Evolutionary conservation across 2,113 vertebrate genomes (phyloP).

Genomic region (Sceloporus undulatus): DNA sequence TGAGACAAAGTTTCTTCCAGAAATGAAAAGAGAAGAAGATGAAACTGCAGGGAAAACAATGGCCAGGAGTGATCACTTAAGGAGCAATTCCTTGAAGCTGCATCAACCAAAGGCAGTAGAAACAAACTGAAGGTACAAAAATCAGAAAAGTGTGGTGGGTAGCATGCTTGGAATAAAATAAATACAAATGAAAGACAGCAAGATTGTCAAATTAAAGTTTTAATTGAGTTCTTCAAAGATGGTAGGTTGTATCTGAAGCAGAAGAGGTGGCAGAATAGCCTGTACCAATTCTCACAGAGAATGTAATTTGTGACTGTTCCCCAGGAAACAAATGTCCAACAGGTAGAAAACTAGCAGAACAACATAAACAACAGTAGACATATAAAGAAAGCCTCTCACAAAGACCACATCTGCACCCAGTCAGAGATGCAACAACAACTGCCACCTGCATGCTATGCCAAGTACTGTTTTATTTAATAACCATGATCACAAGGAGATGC

Average conservation of each 20-base stretch:
- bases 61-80: not conserved
- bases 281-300: not conserved
- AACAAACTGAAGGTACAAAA: not conserved
- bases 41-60: slow-evolving; percentile 20
- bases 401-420: too few species aligned
- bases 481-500: too few species aligned
- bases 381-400: too few species aligned
- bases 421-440: too few species aligned
- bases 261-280: not conserved
- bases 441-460: too few species aligned
- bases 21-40: slow-evolving; percentile 34
- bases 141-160: not conserved
- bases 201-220: slow-evolving; percentile 32
- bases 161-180: not conserved
- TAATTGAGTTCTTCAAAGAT: not conserved
- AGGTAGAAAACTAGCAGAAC: too few species aligned
- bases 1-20: slow-evolving; percentile 44
- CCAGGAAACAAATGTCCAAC: too few species aligned
- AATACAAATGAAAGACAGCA: not conserved
- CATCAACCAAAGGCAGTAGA: not conserved
- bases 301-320: too few species aligned
- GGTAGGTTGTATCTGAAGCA: not conserved
- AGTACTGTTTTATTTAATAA: too few species aligned
- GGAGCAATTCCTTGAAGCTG: slow-evolving; percentile 18
- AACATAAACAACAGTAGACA: too few species aligned